Evolutionary conservation across 2,888 invertebrate species (phyloP), one percentile per base, ranked within the genome.

Genomic region (Eupithecia centaureata): DNA sequence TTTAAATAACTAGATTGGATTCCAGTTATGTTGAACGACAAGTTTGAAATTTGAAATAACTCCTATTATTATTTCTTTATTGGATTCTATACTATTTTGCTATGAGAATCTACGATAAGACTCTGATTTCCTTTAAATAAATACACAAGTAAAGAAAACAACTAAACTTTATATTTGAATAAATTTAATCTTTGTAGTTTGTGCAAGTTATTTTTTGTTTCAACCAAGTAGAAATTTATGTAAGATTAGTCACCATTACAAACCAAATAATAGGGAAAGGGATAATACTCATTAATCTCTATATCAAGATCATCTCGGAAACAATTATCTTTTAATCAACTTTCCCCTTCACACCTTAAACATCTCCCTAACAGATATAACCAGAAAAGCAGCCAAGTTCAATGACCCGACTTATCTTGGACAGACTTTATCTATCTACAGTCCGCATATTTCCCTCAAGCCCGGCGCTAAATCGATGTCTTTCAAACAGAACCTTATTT

Each of bases 341-440:
- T 67, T 63, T 72, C 59, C 66, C 70, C 69, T 63, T 70, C 62
- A 67, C 67, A 67, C 73, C 68, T 72, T 70, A 67, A 72, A 73
- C 63, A 71, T 70, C 66, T 66, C 68, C 67, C 28, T 15, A 15
- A 28, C 30, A 56, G 28, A 56, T 28, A 28, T n/a, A 28, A 27
- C 76, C 84, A 86, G 85, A 84, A 79, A 85, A 81, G 79, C 81
- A 80, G 78, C 78, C 75, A 79, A 80, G 73, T 86, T 89, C 90
- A 89, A 85, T 77, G 87, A 85, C 83, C 88, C 82, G 73, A 73
- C 84, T 90, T 91, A 92, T 91, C 92, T 87, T 82, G 84, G 83
- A 84, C 81, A 85, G 81, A 73, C 85, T 87, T 86, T 87, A 86
- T 86, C 86, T 87, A 85, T 85, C 87, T 81, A 81, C 86, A 81